These are phyloP conservation scores for Dasyornis broadbenti DNA, from an alignment of 2,113 vertebrate genomes.

Conservation along the genomic window DNA sequence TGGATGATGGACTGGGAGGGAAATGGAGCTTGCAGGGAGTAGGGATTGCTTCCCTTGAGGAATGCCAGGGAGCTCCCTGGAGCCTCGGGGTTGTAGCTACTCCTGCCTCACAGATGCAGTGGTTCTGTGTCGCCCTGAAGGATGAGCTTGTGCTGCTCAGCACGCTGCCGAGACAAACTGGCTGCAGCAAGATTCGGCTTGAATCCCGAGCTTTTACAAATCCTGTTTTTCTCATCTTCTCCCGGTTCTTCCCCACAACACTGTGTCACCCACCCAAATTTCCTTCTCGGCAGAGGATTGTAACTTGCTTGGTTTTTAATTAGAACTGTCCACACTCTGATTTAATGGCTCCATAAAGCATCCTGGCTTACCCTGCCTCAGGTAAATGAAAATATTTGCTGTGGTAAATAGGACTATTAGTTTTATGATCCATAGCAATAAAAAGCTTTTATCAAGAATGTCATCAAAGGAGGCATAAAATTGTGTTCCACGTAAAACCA, in stretches of 20 bases:
- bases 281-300: not conserved
- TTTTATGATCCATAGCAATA: constrained; percentile 57
- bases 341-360: constrained; percentile 55
- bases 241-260: not conserved
- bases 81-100: not conserved
- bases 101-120: not conserved
- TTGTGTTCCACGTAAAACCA: constrained; percentile 18
- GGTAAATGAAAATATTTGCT: constrained; percentile 70
- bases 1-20: not conserved
- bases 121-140: not conserved
- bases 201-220: not conserved
- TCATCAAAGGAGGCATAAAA: constrained; percentile 52
- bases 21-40: not conserved
- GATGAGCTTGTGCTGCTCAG: not conserved
- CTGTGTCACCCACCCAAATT: not conserved
- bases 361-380: constrained; percentile 38
- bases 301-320: constrained; percentile 56
- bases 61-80: not conserved
- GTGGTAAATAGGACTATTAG: constrained; percentile 63
- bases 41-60: not conserved
- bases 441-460: constrained; percentile 36
- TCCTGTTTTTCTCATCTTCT: not conserved
- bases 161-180: not conserved
- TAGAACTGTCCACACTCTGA: constrained; percentile 30
- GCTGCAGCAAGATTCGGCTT: not conserved